phyloP scores from a whole-genome alignment of 2,113 vertebrate species.

The Corapipo altera region DNA sequence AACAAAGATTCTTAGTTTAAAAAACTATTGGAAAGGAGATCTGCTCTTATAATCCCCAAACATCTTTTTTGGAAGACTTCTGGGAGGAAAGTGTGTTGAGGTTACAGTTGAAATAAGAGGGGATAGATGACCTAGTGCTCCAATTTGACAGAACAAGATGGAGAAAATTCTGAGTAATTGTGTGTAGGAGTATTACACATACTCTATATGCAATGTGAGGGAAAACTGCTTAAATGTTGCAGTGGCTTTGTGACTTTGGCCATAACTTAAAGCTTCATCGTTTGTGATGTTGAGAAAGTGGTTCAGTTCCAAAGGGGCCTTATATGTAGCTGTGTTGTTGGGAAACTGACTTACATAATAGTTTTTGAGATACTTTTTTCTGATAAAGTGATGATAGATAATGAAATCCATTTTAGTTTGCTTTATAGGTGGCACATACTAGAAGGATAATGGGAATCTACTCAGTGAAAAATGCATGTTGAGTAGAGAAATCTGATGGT shows the following conservation, averaged over 20 bases:
- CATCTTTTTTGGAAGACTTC: background rate
- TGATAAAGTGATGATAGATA: background rate
- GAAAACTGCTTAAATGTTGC: background rate
- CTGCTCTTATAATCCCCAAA: background rate
- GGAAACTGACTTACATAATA: background rate
- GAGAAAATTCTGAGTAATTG: background rate
- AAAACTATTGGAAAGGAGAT: background rate
- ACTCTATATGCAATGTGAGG: background rate
- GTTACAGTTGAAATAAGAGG: background rate
- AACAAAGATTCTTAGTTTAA: background rate
- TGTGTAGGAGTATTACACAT: background rate
- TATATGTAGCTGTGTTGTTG: background rate
- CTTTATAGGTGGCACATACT: background rate
- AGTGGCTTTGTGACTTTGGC: background rate
- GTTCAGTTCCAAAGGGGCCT: background rate
- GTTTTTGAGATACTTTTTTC: background rate
- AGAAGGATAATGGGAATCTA: constrained; percentile 1
- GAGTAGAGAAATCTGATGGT: constrained; percentile 17
- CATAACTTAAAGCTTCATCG: background rate
- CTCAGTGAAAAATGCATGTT: background rate
- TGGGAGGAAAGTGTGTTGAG: background rate
- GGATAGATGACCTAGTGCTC: background rate
- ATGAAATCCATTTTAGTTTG: constrained; percentile 15
- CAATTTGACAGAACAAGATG: background rate
- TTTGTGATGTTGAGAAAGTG: background rate